A percentile compares a stretch with the other conserved stretches of the same genome.
These are phyloP conservation scores for Fregetta grallaria DNA, from an alignment of 2,113 vertebrate species.

Conservation along the genomic window DNA sequence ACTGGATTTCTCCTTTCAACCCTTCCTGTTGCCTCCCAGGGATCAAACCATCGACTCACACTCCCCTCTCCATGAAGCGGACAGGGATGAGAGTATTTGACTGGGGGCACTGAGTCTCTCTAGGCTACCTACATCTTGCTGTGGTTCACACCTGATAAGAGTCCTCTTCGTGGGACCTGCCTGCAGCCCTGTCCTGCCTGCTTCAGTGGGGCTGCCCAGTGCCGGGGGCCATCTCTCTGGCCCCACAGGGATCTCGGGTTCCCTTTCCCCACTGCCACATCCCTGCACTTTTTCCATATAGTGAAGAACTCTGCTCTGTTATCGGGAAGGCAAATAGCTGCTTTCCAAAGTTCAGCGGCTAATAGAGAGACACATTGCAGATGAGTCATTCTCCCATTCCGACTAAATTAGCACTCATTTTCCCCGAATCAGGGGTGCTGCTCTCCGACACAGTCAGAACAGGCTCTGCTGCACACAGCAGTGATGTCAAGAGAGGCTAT, in stretches of 20 bases:
- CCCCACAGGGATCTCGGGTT: rapidly evolving
- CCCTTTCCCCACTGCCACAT: neutral
- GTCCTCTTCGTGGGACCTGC: no score
- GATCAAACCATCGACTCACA: neutral
- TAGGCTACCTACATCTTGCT: neutral
- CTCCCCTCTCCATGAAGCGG: rapidly evolving
- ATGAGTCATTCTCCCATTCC: neutral
- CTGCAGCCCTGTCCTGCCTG: neutral
- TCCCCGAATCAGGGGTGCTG: neutral
- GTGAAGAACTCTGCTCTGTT: neutral
- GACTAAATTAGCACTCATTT: neutral
- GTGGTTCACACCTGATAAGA: neutral
- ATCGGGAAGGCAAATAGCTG: rapidly evolving
- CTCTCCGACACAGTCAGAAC: neutral
- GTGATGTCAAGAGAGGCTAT: neutral
- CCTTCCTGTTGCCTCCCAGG: neutral
- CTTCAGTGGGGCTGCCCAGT: neutral
- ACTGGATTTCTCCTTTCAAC: neutral
- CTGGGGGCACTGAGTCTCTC: no score
- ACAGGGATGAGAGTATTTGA: rapidly evolving
- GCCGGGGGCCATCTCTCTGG: neutral
- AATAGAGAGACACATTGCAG: neutral
- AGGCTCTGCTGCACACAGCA: neutral
- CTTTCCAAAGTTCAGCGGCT: neutral
- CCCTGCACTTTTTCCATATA: rapidly evolving